These are phyloP conservation scores for Drosophila tristis DNA, from an alignment of 1,140 invertebrate genomes.

Conservation along the genomic window DNA sequence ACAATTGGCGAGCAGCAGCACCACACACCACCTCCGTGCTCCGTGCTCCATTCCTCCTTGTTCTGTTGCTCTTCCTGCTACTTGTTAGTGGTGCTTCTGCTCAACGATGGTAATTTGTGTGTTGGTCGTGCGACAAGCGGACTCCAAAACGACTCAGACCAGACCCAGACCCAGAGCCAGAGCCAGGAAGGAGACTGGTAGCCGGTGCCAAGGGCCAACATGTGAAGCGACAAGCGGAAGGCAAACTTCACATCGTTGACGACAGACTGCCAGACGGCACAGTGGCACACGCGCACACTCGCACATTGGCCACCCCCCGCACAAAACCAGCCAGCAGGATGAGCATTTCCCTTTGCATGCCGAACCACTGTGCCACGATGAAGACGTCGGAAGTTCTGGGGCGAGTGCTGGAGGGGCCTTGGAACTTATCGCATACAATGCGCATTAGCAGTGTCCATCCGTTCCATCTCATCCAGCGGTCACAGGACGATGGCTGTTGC, in stretches of 20 bases:
- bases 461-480: slow-evolving; percentile 1
- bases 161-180: background rate
- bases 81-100: slow-evolving; percentile 49
- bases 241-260: slow-evolving; percentile 5
- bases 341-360: too few species aligned
- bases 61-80: background rate
- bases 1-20: slow-evolving; percentile 15
- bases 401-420: too few species aligned
- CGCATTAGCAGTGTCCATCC: slow-evolving; percentile 59
- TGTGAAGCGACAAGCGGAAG: slow-evolving; percentile 27
- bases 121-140: slow-evolving; percentile 31
- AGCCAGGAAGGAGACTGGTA: background rate
- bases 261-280: slow-evolving; percentile 7
- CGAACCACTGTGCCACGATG: background rate
- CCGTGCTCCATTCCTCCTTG: background rate
- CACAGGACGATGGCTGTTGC: slow-evolving; percentile 21
- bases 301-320: too few species aligned
- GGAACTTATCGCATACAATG: slow-evolving; percentile 61
- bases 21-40: background rate
- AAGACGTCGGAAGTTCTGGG: background rate
- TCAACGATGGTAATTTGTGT: slow-evolving; percentile 62
- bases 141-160: background rate
- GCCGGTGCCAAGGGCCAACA: slow-evolving; percentile 17
- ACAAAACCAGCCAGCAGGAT: too few species aligned
- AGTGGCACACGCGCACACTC: background rate